phyloP scores from a whole-genome alignment of 2,113 vertebrate species.

The Coregonus clupeaformis region DNA sequence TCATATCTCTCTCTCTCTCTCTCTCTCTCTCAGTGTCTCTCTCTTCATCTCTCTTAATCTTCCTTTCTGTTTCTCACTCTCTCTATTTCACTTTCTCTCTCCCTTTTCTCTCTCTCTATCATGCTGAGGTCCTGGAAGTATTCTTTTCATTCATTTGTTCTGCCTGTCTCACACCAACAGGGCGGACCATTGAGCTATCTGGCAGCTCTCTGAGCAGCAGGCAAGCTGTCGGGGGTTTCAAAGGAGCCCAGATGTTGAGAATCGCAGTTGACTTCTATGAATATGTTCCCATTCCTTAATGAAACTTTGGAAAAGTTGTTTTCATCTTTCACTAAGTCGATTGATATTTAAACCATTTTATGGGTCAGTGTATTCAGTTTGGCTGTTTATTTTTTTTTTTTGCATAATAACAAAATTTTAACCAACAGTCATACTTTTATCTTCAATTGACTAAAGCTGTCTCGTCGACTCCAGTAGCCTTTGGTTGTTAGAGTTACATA shows the following conservation, averaged over 20 bases:
- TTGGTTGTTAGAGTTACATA: constrained; percentile 42
- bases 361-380: constrained; percentile 23
- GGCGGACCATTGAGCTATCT: constrained; percentile 47
- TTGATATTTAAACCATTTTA: constrained; percentile 12
- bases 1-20: constrained; percentile 3
- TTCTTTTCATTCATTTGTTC: constrained; percentile 39
- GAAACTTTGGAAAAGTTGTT: constrained; percentile 60
- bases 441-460: constrained; percentile 27
- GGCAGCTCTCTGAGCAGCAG: constrained; percentile 37
- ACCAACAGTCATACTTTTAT: constrained; percentile 7
- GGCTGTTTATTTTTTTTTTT: constrained; percentile 10
- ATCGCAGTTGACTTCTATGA: constrained; percentile 51
- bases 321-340: constrained; percentile 31
- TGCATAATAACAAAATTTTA: background rate
- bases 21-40: constrained; percentile 17
- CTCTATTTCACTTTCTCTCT: background rate
- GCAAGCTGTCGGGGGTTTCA: constrained; percentile 35
- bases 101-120: constrained; percentile 20
- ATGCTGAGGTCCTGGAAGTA: constrained; percentile 20
- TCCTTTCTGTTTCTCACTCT: constrained; percentile 21
- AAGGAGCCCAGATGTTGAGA: constrained; percentile 65
- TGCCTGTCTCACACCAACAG: constrained; percentile 37
- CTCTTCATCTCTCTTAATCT: constrained; percentile 10
- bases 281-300: constrained; percentile 59
- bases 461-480: constrained; percentile 32